phyloP scores from a whole-genome alignment of 2,888 invertebrate species.

The Orthosia incerta region DNA sequence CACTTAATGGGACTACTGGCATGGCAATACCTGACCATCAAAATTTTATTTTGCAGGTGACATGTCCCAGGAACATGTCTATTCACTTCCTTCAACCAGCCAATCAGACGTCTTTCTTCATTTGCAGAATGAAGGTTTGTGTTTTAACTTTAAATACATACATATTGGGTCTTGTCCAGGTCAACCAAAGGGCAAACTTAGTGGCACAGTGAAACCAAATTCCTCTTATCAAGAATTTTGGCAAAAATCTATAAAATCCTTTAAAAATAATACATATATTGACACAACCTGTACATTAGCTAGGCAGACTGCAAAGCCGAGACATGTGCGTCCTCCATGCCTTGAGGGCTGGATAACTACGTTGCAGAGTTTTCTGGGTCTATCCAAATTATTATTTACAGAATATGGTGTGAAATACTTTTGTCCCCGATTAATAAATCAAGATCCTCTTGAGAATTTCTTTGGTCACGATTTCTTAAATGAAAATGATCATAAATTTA shows the following conservation, averaged over 20 bases:
- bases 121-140: slow-evolving; percentile 3
- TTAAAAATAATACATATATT: slow-evolving; percentile 1
- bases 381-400: no score
- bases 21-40: neutral
- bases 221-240: no score
- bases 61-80: neutral
- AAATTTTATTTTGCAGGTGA: slow-evolving; percentile 4
- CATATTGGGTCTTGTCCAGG: neutral
- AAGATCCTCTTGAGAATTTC: slow-evolving; percentile 11
- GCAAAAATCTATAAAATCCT: neutral
- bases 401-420: neutral
- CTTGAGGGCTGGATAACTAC: no score
- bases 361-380: no score
- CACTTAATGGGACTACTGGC: neutral
- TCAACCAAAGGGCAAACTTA: no score
- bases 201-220: neutral
- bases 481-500: neutral
- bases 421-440: slow-evolving; percentile 9
- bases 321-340: no score
- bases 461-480: slow-evolving; percentile 29
- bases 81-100: slow-evolving; percentile 10
- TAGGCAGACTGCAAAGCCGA: neutral
- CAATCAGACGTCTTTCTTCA: neutral
- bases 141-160: neutral
- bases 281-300: neutral